Percentiles rank a stretch among this genome's conserved stretches.
phyloP scores from a whole-genome alignment of 2,113 vertebrate genomes.

The Zosterops hypoxanthus region DNA sequence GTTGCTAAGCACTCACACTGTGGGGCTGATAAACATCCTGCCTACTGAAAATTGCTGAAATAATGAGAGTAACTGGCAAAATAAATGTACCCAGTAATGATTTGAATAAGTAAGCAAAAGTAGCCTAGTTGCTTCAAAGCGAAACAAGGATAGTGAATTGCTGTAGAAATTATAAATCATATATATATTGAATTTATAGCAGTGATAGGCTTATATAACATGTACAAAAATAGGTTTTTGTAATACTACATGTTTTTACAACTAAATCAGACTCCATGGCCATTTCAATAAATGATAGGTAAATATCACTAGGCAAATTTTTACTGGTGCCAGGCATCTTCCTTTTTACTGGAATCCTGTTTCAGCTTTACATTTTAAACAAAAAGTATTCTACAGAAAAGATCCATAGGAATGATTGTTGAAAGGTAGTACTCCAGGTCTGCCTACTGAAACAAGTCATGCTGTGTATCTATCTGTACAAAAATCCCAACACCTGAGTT shows the following conservation, averaged over 20 bases:
- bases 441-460: not conserved
- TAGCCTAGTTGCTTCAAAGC: not conserved
- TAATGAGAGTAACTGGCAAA: not conserved
- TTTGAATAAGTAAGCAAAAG: not conserved
- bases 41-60: not conserved
- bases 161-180: not conserved
- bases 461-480: accelerated
- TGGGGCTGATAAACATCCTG: not conserved
- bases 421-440: not conserved
- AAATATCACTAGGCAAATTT: not conserved
- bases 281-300: not conserved
- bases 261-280: not conserved
- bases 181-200: not conserved
- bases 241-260: not conserved
- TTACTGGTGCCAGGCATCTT: not conserved
- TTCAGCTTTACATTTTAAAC: not conserved
- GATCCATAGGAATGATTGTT: not conserved
- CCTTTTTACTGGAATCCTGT: not conserved
- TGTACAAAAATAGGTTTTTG: not conserved
- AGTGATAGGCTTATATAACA: not conserved
- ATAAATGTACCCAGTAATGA: not conserved
- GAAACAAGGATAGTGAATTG: not conserved
- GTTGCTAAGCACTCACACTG: not conserved
- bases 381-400: not conserved
- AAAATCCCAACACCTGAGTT: not conserved